Base-by-base conservation (phyloP, 1,140 invertebrate genomes). In the Neelides sp. region DNA sequence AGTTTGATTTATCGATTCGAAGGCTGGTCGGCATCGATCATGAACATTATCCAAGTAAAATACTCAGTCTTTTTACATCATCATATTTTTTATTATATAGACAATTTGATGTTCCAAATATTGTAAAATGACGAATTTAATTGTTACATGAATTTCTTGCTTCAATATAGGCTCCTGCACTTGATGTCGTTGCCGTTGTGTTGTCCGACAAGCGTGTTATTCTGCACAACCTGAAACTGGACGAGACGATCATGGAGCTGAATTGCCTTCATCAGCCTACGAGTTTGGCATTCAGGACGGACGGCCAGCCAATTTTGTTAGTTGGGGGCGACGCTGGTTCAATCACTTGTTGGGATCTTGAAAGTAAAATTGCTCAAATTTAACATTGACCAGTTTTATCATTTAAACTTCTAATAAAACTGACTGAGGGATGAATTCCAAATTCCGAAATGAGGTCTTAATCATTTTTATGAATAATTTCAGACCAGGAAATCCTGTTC, bases 271-370 rank as follows among this genome's bases (percentile, higher is more conserved):
- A 88, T 84, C 91, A 91, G n/a, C 69, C 77, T 15, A 80, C 95
- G 0, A 86, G 81, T 8, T 76, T 97, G 30, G 75, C 83, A 12
- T 98, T 97, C 65, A 75, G 92, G 61, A 83, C 82, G 32, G 91
- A 97, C 70, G 85, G 80, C 1, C 72, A 77, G 43, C 81, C 85
- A 0, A 77, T 93, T 5, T 85, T 97, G 83, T 78, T 85, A 1
- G 82, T 86, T 27, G 84, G 85, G 8, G 88, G 80, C 68, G 62
- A 73, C 13, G 68, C 71, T 20, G 85, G 85, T 10, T 85, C 95
- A 63, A 76, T 97, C 58, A 85, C 88, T 0, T 74, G 96, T 59
- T 98, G 94, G 94, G 80, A 97, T 70, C 73, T 97, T 28, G 89
- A 97, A 65, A 52, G 51, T 60, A 46, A 37, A n/a, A 55, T 10